A percentile compares a stretch with the other conserved stretches of the same genome.
Evolutionary conservation across 2,888 invertebrate genomes (phyloP).

Genomic region (Trachelus stipa): DNA sequence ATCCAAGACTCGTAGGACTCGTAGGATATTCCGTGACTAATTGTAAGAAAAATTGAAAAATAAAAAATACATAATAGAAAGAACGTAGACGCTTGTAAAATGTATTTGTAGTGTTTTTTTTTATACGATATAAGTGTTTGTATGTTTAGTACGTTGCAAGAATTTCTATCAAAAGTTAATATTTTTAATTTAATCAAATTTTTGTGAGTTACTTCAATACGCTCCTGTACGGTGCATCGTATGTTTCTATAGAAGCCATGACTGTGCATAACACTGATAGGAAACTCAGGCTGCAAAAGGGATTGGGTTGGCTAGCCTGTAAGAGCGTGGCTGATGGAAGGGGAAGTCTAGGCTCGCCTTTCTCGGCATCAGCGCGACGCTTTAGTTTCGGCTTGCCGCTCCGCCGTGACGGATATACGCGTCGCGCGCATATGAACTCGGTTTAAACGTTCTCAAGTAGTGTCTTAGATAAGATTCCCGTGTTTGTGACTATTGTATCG

Average conservation of each 20-base stretch:
- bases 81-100: not conserved
- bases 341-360: slow-evolving; percentile 47
- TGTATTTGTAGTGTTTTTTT: not conserved
- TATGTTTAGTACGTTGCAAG: rapidly evolving
- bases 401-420: slow-evolving; percentile 45
- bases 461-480: not conserved
- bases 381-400: slow-evolving; percentile 61
- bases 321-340: slow-evolving; percentile 19
- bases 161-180: no score
- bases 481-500: not conserved
- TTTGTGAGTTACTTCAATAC: not conserved
- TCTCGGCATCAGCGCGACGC: slow-evolving; percentile 48
- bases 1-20: not conserved
- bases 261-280: not conserved
- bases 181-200: not conserved
- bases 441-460: slow-evolving; percentile 2
- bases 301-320: slow-evolving; percentile 40
- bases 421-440: not conserved
- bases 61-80: not conserved
- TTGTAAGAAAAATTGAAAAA: not conserved
- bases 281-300: slow-evolving; percentile 37
- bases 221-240: not conserved
- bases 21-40: not conserved
- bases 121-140: no score
- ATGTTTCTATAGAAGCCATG: not conserved